phyloP scores from a whole-genome alignment of 2,888 invertebrate genomes.

The Drosophila subquinaria region DNA sequence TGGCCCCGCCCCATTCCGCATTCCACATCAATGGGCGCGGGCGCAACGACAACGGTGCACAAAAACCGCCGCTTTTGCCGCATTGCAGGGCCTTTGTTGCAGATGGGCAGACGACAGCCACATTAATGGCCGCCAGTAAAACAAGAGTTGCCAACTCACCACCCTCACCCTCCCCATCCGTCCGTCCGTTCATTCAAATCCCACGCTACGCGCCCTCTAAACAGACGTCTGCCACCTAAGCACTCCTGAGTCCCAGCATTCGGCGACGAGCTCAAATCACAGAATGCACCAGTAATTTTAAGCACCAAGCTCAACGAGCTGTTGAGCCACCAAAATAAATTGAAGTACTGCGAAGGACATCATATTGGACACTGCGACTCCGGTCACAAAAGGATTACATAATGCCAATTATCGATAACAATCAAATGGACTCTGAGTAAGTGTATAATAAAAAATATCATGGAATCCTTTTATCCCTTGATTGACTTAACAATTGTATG shows the following conservation, averaged over 20 bases:
- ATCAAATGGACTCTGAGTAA: background rate
- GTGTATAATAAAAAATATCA: background rate
- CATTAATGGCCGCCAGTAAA: conserved; percentile 73
- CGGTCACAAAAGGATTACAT: background rate
- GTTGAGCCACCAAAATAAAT: conserved; percentile 17
- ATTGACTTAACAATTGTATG: background rate
- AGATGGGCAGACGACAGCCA: conserved; percentile 61
- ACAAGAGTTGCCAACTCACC: conserved; percentile 36
- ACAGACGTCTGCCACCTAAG: conserved; percentile 32
- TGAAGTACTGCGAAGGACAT: background rate
- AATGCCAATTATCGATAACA: conserved; percentile 7
- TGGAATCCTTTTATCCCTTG: background rate
- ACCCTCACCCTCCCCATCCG: too few species aligned
- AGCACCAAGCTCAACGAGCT: conserved; percentile 16
- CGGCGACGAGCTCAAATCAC: conserved; percentile 28
- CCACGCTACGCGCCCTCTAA: background rate
- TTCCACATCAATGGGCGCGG: conserved; percentile 26
- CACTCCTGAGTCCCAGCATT: conserved; percentile 20
- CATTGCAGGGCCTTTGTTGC: conserved; percentile 78
- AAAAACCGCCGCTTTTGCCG: conserved; percentile 77
- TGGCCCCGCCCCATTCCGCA: background rate
- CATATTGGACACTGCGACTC: background rate
- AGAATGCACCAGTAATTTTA: conserved; percentile 33
- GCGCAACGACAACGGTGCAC: conserved; percentile 57
- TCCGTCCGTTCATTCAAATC: too few species aligned